Evolutionary conservation across 2,888 invertebrate species (phyloP).

Genomic region (Malachius bipustulatus): DNA sequence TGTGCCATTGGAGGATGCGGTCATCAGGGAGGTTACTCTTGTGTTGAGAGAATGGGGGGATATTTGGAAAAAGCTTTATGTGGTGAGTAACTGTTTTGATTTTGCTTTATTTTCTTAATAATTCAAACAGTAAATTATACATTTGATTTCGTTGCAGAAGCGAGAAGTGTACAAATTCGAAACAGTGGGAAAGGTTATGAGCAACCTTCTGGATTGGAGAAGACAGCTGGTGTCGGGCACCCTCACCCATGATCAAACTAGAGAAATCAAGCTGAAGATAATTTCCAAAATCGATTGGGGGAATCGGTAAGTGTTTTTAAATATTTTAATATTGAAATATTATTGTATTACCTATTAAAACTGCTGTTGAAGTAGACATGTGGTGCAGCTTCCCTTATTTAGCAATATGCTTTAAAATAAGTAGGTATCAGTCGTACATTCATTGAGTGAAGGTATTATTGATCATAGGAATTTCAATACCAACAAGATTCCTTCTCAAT

Average conservation of each 20-base stretch:
- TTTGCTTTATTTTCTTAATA: constrained; percentile 6
- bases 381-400: too few relatives aligned
- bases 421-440: too few relatives aligned
- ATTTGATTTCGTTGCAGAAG: constrained; percentile 46
- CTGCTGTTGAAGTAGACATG: too few relatives aligned
- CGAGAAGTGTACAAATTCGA: constrained; percentile 75
- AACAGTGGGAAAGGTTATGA: constrained; percentile 79
- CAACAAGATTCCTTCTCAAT: too few relatives aligned
- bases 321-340: too few relatives aligned
- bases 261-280: constrained; percentile 73
- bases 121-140: too few relatives aligned
- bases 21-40: constrained; percentile 83
- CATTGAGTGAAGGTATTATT: too few relatives aligned
- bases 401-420: too few relatives aligned
- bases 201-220: constrained; percentile 75
- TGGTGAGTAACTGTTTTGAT: constrained; percentile 50
- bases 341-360: too few relatives aligned
- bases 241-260: constrained; percentile 81
- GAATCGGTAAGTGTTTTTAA: constrained; percentile 62
- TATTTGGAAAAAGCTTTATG: constrained; percentile 84
- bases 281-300: constrained; percentile 94
- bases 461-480: too few relatives aligned
- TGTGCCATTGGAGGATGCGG: constrained; percentile 70
- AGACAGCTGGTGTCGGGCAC: constrained; percentile 78
- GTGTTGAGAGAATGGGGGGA: constrained; percentile 89